phyloP scores from a whole-genome alignment of 2,113 vertebrate species.

The Ellobius talpinus region DNA sequence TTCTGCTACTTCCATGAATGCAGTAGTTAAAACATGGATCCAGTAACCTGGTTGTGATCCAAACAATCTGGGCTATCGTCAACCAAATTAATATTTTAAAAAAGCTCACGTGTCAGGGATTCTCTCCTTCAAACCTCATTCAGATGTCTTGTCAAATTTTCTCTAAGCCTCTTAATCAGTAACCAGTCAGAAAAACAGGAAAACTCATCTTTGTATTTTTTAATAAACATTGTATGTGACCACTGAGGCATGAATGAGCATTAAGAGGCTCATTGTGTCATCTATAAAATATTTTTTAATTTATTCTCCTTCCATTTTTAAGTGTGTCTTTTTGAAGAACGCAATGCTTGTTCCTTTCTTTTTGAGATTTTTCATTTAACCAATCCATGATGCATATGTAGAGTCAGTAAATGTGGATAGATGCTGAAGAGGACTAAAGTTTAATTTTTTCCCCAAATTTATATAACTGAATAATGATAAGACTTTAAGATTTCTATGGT shows the following conservation, averaged over 20 bases:
- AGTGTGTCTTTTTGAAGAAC: not conserved
- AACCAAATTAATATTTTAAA: not conserved
- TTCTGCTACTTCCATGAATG: not conserved
- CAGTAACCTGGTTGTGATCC: not conserved
- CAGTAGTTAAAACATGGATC: not conserved
- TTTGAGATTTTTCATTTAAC: not conserved
- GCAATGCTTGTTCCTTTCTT: not conserved
- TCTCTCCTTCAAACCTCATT: not conserved
- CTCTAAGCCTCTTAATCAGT: not conserved
- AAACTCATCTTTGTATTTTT: not conserved
- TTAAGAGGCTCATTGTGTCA: not conserved
- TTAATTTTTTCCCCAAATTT: slow-evolving; percentile 1
- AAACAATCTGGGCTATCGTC: not conserved
- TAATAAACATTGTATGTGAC: too few species aligned
- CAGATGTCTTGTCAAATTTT: not conserved
- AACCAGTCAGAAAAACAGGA: not conserved
- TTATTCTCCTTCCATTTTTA: not conserved
- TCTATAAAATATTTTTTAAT: slow-evolving; percentile 21
- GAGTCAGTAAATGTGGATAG: not conserved
- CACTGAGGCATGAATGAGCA: accelerated
- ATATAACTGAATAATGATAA: not conserved
- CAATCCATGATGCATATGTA: not conserved
- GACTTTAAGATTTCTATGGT: not conserved
- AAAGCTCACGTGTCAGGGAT: not conserved
- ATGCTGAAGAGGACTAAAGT: not conserved